phyloP scores from a whole-genome alignment of 2,113 vertebrate species.

The Grammomys dolichurus region DNA sequence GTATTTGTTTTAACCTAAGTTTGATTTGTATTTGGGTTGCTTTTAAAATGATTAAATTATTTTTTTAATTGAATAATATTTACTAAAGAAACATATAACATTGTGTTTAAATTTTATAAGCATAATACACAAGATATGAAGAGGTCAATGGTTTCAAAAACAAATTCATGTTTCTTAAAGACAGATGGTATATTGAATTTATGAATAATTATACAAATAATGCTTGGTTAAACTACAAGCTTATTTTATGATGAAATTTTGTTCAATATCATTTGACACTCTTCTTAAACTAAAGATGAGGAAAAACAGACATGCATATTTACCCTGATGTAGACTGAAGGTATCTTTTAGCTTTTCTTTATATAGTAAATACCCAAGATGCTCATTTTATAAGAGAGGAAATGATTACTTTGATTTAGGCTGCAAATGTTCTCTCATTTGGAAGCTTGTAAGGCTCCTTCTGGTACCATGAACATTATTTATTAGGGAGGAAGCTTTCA shows the following conservation, averaged over 20 bases:
- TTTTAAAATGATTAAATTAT: not conserved
- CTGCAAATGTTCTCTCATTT: not conserved
- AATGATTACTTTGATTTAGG: not conserved
- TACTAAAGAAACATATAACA: not conserved
- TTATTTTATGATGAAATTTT: not conserved
- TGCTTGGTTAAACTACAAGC: not conserved
- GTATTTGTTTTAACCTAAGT: slow-evolving; percentile 26
- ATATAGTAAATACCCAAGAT: not conserved
- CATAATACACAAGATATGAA: not conserved
- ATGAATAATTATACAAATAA: not conserved
- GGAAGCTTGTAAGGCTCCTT: not conserved
- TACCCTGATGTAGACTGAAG: not conserved
- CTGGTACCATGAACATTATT: not conserved
- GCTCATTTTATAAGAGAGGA: not conserved
- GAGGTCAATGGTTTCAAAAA: not conserved
- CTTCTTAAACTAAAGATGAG: not conserved
- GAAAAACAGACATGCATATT: not conserved
- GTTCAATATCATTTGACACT: not conserved
- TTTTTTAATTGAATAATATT: not conserved
- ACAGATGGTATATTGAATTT: not conserved
- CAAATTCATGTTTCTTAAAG: not conserved
- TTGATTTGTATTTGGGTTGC: not conserved
- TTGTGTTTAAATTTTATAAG: slow-evolving; percentile 13
- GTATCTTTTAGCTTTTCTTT: not conserved
- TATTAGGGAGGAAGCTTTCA: not conserved